Percentiles rank a stretch among this genome's conserved stretches.
Conservation (phyloP, 2,797 vertebrate species). For the Amniataba percoides region DNA sequence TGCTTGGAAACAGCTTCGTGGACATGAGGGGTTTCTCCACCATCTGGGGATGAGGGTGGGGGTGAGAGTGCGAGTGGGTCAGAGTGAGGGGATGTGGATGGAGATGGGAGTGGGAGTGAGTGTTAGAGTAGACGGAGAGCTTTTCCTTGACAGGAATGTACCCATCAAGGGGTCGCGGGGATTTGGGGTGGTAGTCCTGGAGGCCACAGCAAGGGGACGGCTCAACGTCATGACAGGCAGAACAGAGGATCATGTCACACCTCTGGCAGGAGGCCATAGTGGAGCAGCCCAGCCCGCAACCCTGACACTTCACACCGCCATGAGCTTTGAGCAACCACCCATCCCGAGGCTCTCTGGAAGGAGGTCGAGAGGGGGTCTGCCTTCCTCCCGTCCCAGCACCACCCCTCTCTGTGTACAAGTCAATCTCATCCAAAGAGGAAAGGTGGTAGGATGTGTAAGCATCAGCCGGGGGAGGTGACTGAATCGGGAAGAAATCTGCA, state of each 20-base stretch:
- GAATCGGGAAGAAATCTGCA: constrained; percentile 89
- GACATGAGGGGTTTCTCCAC: constrained; percentile 85
- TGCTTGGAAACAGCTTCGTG: constrained; percentile 85
- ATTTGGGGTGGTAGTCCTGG: constrained; percentile 85
- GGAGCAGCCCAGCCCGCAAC: constrained; percentile 89
- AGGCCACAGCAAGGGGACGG: constrained; percentile 87
- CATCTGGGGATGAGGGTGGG: constrained; percentile 83
- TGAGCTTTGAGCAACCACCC: constrained; percentile 85
- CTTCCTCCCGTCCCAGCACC: constrained; percentile 75
- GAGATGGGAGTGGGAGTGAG: constrained; percentile 80
- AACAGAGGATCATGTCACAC: constrained; percentile 90
- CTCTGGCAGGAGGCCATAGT: constrained; percentile 90
- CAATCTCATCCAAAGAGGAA: constrained; percentile 91
- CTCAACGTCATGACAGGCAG: constrained; percentile 86
- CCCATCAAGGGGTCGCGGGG: constrained; percentile 84
- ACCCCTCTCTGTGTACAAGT: constrained; percentile 93
- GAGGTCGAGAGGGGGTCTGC: constrained; percentile 84
- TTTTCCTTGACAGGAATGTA: constrained; percentile 88
- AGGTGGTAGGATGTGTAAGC: constrained; percentile 88
- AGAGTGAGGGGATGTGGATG: constrained; percentile 83
- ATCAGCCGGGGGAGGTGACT: constrained; percentile 87
- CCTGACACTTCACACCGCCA: constrained; percentile 89
- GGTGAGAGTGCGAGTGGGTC: constrained; percentile 83
- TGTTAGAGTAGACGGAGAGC: constrained; percentile 86
- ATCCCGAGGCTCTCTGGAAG: constrained; percentile 84